Percentiles rank a stretch among this genome's conserved stretches.
Conservation (phyloP, 2,888 invertebrate genomes). For the Eretmocerus hayati region DNA sequence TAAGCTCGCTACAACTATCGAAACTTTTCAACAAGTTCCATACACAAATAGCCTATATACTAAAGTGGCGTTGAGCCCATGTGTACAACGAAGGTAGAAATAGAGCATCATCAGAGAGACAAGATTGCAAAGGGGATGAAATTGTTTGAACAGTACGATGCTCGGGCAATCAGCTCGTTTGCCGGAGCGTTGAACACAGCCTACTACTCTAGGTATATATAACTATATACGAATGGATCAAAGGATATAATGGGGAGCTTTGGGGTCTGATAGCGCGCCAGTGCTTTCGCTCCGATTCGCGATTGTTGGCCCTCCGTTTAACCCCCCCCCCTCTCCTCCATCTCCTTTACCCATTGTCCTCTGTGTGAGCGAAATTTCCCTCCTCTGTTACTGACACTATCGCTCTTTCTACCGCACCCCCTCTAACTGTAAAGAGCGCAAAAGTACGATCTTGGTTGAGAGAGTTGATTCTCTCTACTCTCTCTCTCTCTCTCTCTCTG, state of each 20-base stretch:
- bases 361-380: constrained; percentile 18
- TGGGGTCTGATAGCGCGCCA: constrained; percentile 27
- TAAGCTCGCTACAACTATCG: too few relatives aligned
- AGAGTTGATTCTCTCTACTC: constrained; percentile 23
- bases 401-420: constrained; percentile 24
- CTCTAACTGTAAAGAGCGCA: too few relatives aligned
- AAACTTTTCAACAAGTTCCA: too few relatives aligned
- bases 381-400: constrained; percentile 37
- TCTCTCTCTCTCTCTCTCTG: constrained; percentile 17
- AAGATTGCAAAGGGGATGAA: too few relatives aligned
- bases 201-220: neutral
- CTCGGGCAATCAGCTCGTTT: constrained; percentile 33
- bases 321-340: constrained; percentile 1
- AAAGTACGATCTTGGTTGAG: too few relatives aligned
- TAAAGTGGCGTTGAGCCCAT: too few relatives aligned
- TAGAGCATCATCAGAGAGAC: too few relatives aligned
- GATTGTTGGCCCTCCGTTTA: constrained; percentile 44
- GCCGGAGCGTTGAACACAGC: too few relatives aligned
- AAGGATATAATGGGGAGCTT: constrained; percentile 32
- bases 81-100: too few relatives aligned
- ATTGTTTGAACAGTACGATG: constrained; percentile 43
- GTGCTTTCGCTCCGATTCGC: constrained; percentile 45
- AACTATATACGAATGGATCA: constrained; percentile 32
- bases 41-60: too few relatives aligned
- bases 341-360: constrained; percentile 19